Base-by-base conservation (phyloP, 2,113 vertebrate genomes). In the Carlito syrichta region DNA sequence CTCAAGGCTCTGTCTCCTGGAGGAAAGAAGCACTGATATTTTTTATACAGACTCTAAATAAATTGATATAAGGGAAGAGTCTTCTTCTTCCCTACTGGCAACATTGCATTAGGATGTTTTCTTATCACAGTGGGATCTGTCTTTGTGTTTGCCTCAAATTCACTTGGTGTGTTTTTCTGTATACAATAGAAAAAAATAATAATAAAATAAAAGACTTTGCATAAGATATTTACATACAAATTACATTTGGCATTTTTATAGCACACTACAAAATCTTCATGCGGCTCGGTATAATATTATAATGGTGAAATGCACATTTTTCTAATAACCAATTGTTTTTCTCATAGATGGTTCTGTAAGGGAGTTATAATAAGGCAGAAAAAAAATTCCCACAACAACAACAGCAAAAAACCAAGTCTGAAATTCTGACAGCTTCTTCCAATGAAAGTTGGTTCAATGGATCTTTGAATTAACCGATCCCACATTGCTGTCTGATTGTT, bases 201-300 rank as follows among this genome's bases (percentile, higher is more conserved):
- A 58, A 54, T n/a, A 87, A 82, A 91, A 38, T 45, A 71, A n/a
- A n/a, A 43, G 56, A 32, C 62, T 91, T 88, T 79, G 66, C 25
- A 27, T 83, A 56, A 77, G 50, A 43, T 78, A 96, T 94, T 96
- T 96, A 84, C 92, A 97, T 93, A 38, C 86, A 91, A 86, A 96
- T 95, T 94, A 63, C 89, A 79, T 76, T 43, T 58, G 88, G 74
- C 68, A 79, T 43, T 83, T 97, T 91, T 45, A 92, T 62, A 92
- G 45, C 45, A 19, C 35, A 66, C 66, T 74, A 60, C 23, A 30
- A 43, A 60, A 71, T 71, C 87, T 73, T 60, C 81, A 30, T 89
- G 52, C 25, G 63, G 38, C 68, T 16, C 19, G 2, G 8, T 58
- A 13, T 77, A 78, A 84, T 62, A n/a, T 38, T 73, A 68, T 85